These are phyloP conservation scores for Alectoris magna DNA, from an alignment of 2,797 vertebrate species.

Conservation along the genomic window DNA sequence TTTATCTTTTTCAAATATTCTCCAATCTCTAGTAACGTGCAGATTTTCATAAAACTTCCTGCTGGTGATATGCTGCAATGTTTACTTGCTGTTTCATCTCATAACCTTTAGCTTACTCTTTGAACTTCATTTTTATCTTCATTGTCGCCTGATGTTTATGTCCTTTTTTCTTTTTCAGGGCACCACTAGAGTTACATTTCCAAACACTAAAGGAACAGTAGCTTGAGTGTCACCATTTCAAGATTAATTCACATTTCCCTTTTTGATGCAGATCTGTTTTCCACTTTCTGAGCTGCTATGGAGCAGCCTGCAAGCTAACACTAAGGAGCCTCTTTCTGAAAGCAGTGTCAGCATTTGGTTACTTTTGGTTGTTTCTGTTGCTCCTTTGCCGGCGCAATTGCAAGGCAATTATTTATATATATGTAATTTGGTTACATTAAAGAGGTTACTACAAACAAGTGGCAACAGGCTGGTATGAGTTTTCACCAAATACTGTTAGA, in stretches of 20 bases:
- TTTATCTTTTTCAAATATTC: neutral
- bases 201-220: neutral
- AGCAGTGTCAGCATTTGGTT: neutral
- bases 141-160: neutral
- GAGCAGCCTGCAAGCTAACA: neutral
- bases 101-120: neutral
- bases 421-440: neutral
- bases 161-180: neutral
- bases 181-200: neutral
- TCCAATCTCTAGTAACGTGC: neutral
- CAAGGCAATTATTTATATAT: neutral
- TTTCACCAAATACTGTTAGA: neutral
- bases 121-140: neutral
- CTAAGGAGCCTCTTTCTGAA: neutral
- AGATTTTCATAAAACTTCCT: neutral
- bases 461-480: neutral
- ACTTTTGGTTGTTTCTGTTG: neutral
- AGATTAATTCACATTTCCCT: neutral
- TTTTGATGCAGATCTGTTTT: neutral
- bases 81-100: neutral
- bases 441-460: neutral
- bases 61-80: neutral
- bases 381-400: neutral
- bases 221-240: neutral
- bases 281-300: neutral